Evolutionary conservation across 92 coral and sea anemone species (phyloP).

Genomic region (Anthopleura xanthogrammica): DNA sequence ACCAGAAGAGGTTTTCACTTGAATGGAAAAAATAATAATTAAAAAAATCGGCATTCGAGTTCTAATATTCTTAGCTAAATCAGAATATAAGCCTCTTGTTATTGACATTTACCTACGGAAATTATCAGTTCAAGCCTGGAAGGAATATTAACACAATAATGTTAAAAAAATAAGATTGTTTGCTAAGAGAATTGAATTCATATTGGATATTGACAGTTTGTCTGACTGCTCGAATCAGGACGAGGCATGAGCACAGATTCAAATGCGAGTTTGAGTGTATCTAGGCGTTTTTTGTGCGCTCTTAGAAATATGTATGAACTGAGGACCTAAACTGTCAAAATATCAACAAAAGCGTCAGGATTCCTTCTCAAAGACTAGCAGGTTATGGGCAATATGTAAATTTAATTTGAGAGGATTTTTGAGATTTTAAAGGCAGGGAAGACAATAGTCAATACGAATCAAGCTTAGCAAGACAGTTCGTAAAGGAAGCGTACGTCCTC

Average conservation of each 20-base stretch:
- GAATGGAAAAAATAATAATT: background rate
- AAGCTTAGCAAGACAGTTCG: too few species aligned
- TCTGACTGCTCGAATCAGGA: background rate
- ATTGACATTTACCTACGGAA: background rate
- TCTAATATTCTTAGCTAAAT: background rate
- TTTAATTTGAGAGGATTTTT: background rate
- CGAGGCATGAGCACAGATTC: background rate
- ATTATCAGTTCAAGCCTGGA: background rate
- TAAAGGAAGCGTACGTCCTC: too few species aligned
- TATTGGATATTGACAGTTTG: background rate
- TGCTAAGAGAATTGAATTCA: background rate
- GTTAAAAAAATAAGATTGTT: background rate
- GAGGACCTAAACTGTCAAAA: constrained; percentile 1
- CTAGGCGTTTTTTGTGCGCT: background rate
- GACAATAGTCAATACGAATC: background rate
- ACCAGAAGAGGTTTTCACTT: background rate
- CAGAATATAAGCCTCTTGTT: background rate
- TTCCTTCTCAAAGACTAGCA: background rate
- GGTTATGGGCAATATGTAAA: background rate
- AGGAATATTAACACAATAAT: background rate
- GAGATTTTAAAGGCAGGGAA: background rate
- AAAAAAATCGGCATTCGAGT: background rate
- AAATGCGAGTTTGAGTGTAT: background rate
- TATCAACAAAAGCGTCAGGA: background rate
- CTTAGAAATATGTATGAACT: constrained; percentile 1